phyloP scores from a whole-genome alignment of 2,888 invertebrate genomes.

The Xanthostigma xanthostigma region DNA sequence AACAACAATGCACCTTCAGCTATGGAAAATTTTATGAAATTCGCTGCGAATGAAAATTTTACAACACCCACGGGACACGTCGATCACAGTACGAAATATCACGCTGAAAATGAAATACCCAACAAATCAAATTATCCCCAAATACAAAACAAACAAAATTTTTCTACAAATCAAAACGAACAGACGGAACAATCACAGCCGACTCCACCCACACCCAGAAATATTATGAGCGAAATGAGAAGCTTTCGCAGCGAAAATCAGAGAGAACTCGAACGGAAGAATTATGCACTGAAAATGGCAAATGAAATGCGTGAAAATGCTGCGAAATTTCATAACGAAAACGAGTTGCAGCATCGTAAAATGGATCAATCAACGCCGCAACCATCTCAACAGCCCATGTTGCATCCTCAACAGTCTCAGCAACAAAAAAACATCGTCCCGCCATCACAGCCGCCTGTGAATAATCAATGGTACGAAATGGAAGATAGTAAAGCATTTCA shows the following conservation, averaged over 20 bases:
- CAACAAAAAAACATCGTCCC: conserved; percentile 3
- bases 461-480: conserved; percentile 23
- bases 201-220: background rate
- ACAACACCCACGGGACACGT: background rate
- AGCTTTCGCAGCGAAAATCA: conserved; percentile 5
- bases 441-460: background rate
- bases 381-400: conserved; percentile 12
- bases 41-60: conserved; percentile 20
- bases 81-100: background rate
- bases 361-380: conserved; percentile 5
- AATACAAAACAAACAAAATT: background rate
- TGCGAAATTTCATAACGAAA: background rate
- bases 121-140: background rate
- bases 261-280: conserved; percentile 1
- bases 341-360: background rate
- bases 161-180: background rate
- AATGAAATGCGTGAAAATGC: conserved; percentile 1
- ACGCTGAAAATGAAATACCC: background rate
- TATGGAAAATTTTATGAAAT: conserved; percentile 29
- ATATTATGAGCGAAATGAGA: conserved; percentile 5
- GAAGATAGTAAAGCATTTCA: conserved; percentile 40
- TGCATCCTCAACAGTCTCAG: conserved; percentile 12
- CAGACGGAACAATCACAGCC: background rate
- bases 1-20: conserved; percentile 16
- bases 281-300: background rate